Evolutionary conservation across 2,113 vertebrate species (phyloP).

Genomic region (Ictalurus punctatus): DNA sequence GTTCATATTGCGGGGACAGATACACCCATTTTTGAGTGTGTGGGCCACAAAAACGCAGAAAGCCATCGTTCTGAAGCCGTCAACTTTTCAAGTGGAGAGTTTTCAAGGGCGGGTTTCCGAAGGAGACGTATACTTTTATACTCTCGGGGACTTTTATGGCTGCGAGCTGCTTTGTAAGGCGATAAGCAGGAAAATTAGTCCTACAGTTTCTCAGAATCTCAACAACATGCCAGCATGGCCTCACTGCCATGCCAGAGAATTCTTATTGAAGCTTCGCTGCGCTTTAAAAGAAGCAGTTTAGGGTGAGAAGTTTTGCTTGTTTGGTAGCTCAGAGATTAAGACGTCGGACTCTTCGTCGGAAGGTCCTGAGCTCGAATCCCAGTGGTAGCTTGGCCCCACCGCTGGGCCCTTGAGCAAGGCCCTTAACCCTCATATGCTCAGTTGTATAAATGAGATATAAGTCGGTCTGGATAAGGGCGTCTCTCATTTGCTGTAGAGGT

Average conservation of each 20-base stretch:
- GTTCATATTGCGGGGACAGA: neutral
- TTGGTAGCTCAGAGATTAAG: too few species aligned
- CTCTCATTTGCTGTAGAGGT: too few species aligned
- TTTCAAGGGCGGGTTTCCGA: neutral
- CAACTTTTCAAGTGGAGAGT: neutral
- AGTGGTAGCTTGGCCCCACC: too few species aligned
- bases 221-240: too few species aligned
- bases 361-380: too few species aligned
- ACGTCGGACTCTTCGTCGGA: too few species aligned
- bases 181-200: neutral
- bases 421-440: too few species aligned
- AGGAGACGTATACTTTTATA: neutral
- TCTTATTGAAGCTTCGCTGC: neutral
- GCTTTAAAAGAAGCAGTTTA: neutral
- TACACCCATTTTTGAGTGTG: neutral
- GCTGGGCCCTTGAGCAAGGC: too few species aligned
- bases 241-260: neutral
- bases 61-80: neutral
- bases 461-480: too few species aligned
- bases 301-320: neutral
- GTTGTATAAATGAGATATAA: too few species aligned
- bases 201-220: neutral
- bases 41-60: slow-evolving; percentile 14
- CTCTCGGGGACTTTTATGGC: neutral
- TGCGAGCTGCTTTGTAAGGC: neutral